phyloP scores from a whole-genome alignment of 2,797 vertebrate species.

The Sebastes trivittatus region DNA sequence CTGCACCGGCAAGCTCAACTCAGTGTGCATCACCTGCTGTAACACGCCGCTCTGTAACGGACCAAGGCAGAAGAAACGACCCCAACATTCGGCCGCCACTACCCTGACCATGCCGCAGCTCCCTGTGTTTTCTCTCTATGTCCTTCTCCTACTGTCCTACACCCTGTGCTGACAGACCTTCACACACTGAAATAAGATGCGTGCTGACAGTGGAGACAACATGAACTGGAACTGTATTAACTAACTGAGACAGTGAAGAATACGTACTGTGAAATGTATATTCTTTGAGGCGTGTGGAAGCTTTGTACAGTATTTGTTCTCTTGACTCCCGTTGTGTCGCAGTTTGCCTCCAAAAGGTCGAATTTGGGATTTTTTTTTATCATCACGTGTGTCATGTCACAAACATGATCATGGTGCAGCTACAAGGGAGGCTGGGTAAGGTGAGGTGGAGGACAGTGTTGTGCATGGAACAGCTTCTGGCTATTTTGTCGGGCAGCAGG shows the following conservation, averaged over 20 bases:
- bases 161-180: constrained; percentile 65
- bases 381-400: neutral
- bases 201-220: neutral
- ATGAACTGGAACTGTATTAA: constrained; percentile 1
- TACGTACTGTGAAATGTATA: constrained; percentile 2
- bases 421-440: neutral
- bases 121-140: neutral
- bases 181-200: neutral
- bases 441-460: neutral
- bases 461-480: constrained; percentile 5
- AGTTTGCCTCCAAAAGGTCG: neutral
- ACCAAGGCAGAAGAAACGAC: constrained; percentile 79
- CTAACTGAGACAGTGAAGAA: neutral
- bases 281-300: neutral
- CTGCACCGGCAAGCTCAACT: constrained; percentile 94
- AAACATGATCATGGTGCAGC: neutral
- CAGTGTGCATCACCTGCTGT: constrained; percentile 97
- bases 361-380: neutral
- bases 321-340: neutral
- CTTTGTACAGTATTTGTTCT: constrained; percentile 25
- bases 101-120: neutral
- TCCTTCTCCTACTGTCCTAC: constrained; percentile 32
- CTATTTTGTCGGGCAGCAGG: constrained; percentile 12
- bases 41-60: constrained; percentile 96
- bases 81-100: constrained; percentile 33